Conservation (phyloP, 2,113 vertebrate genomes). For the Salvelinus sp. region DNA sequence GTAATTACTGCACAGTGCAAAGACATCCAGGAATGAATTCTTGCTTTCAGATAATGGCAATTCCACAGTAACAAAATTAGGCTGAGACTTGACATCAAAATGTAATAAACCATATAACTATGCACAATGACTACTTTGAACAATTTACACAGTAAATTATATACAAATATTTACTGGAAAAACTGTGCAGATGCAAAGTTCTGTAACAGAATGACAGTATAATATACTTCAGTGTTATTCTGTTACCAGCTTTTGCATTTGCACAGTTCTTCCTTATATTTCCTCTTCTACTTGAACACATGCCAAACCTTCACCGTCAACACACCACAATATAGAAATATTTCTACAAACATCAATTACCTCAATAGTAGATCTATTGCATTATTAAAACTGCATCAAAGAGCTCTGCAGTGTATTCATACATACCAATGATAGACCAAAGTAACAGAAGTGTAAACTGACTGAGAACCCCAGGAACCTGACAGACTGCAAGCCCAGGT, state of each 20-base stretch:
- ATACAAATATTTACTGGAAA: no score
- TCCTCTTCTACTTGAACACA: no score
- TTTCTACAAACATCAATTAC: background rate
- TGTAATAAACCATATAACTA: background rate
- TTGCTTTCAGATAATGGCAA: background rate
- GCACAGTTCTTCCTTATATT: no score
- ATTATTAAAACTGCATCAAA: background rate
- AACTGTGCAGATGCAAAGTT: no score
- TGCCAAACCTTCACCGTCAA: no score
- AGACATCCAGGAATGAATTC: background rate
- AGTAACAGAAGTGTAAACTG: background rate
- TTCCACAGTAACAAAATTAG: no score
- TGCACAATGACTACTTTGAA: no score
- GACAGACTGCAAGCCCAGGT: background rate
- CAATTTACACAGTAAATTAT: no score
- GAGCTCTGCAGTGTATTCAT: background rate
- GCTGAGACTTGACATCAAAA: background rate
- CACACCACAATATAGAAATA: background rate
- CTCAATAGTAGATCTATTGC: background rate
- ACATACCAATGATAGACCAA: background rate
- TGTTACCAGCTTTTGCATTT: no score
- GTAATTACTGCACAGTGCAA: background rate
- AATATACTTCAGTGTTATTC: no score
- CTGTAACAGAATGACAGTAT: no score
- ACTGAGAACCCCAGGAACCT: background rate